These are phyloP conservation scores for Agrotis clavis DNA, from an alignment of 2,888 invertebrate species.

Conservation along the genomic window DNA sequence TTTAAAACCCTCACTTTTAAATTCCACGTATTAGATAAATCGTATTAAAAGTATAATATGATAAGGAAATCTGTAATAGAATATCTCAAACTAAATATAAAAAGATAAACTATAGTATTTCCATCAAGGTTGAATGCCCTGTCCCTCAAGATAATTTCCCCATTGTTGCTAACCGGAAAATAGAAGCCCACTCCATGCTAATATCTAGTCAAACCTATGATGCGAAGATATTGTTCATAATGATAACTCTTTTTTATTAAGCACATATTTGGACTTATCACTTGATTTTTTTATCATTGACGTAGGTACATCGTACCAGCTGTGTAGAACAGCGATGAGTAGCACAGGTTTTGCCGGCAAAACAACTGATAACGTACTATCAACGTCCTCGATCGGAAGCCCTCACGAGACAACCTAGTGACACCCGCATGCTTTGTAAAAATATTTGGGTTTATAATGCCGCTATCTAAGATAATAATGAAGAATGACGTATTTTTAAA, in stretches of 20 bases:
- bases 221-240: slow-evolving; percentile 12
- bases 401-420: slow-evolving; percentile 41
- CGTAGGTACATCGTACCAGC: slow-evolving; percentile 18
- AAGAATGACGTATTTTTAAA: neutral
- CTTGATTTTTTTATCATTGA: slow-evolving; percentile 42
- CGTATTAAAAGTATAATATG: neutral
- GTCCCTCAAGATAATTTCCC: neutral
- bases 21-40: neutral
- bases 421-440: slow-evolving; percentile 11
- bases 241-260: slow-evolving; percentile 46
- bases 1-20: neutral
- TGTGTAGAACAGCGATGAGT: slow-evolving; percentile 20
- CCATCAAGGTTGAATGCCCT: neutral
- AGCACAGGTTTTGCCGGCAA: slow-evolving; percentile 21
- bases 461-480: slow-evolving; percentile 18
- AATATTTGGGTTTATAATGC: slow-evolving; percentile 6
- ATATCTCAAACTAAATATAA: neutral
- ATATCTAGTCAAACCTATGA: slow-evolving; percentile 16
- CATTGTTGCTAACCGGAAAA: slow-evolving; percentile 11
- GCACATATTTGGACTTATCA: slow-evolving; percentile 35
- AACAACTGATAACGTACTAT: slow-evolving; percentile 49
- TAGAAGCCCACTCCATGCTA: neutral
- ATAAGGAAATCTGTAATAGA: neutral
- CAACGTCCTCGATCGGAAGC: slow-evolving; percentile 25
- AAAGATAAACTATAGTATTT: neutral